phyloP scores from a whole-genome alignment of 2,113 vertebrate species.

The Gnathonemus echidnorhynchus region DNA sequence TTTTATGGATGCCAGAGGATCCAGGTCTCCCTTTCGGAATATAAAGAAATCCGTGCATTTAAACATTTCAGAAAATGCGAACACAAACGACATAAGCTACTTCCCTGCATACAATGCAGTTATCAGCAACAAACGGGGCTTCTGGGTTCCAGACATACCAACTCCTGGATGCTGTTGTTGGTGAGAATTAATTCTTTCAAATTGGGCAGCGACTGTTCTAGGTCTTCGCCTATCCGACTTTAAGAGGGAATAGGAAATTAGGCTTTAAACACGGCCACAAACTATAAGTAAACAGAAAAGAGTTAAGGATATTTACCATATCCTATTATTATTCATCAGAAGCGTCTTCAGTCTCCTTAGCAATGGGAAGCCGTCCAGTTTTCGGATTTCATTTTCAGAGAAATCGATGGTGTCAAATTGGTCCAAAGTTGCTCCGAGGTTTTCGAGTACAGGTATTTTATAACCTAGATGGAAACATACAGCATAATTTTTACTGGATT shows the following conservation, averaged over 20 bases:
- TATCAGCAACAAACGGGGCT: not conserved
- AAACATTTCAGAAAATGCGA: not conserved
- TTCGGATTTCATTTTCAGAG: constrained; percentile 92
- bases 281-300: not conserved
- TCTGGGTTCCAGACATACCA: constrained; percentile 65
- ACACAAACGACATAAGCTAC: not conserved
- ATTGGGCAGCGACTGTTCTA: constrained; percentile 78
- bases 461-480: constrained; percentile 58
- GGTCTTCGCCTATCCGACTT: constrained; percentile 87
- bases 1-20: constrained; percentile 81
- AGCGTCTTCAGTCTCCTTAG: constrained; percentile 81
- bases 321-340: constrained; percentile 90
- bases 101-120: not conserved
- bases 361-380: constrained; percentile 88
- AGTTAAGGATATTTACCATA: constrained; percentile 70
- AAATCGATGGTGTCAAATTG: constrained; percentile 96
- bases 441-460: constrained; percentile 94
- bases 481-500: not conserved
- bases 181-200: constrained; percentile 87
- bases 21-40: constrained; percentile 79
- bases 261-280: not conserved
- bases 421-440: constrained; percentile 88
- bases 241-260: not conserved
- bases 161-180: constrained; percentile 90
- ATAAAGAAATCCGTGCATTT: not conserved